Evolutionary conservation across 2,888 invertebrate genomes (phyloP), one percentile per base, ranked within the genome.

Genomic region (Halictus ligatus): DNA sequence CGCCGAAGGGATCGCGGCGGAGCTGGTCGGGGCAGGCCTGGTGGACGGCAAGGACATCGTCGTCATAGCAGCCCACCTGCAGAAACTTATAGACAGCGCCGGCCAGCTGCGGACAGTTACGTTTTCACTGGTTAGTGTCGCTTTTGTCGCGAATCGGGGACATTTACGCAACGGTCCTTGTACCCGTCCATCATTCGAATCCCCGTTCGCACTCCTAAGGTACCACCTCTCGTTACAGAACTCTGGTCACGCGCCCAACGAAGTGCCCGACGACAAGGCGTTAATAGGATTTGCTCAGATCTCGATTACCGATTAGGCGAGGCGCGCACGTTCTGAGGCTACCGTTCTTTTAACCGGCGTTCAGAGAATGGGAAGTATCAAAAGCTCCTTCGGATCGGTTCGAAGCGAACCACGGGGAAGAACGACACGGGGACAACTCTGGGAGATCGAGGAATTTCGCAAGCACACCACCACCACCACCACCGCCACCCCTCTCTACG

Each of bases 211-310:
- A 58, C 50, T 50, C 21, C 54, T 18, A 13, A 48, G 48, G 48
- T 13, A 8, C 43, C 10, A 43, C 43, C 43, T 12, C n/a, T 12
- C 58, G 7, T 92, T 88, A 83, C 92, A 97, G 97, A 97, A 96
- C 95, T 97, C 97, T 85, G 97, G 97, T 86, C 96, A 96, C 91
- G 96, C 96, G 88, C 96, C 97, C 78, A 98, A 97, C 92, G 98
- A 98, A 96, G 96, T 98, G 86, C 97, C 98, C 80, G 99, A 99
- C 95, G 99, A 99, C 95, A 98, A 98, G 94, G 98, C 99, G 72
- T 96, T 99, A 91, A 97, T 99, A 94, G 99, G 99, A 94, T 99
- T 97, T 96, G 99, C 99, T 95, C 99, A 99, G 96, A 98, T 99
- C 95, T 99, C 99, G 92, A 97, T 99, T 95, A 97, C 98, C 91